Base-by-base conservation (phyloP, 1,140 invertebrate genomes). In the Eulimnadia texana region DNA sequence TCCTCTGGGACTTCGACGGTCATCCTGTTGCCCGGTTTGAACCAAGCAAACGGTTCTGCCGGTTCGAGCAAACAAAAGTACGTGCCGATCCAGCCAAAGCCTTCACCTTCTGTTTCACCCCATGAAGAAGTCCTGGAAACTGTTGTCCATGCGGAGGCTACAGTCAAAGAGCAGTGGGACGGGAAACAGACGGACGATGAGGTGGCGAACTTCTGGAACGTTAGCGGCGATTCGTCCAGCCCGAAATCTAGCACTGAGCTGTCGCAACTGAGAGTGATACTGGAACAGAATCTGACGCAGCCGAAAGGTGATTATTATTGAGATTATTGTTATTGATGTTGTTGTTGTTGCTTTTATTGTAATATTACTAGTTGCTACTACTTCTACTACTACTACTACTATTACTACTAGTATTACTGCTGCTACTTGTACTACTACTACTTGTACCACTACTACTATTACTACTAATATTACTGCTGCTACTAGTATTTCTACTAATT, bases 231-330 rank as follows among this genome's bases (percentile, higher is more conserved):
- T 59, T 85, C 29, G 81, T 81, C 66, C 25, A 57, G 55, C 28
- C 55, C 55, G 6, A 57, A 57, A 33, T 27, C 33, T 23, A 57
- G 64, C 53, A 60, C 63, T 33, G 58, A 86, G 68, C 75, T 86
- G 51, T 85, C 84, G 0, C 84, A 88, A 60, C 67, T 88, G 13
- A 73, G 85, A 63, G 77, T 82, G 64, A 76, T 88, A 50, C 70
- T 88, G 28, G 82, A 85, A 67, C 80, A 83, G 64, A 85, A 84
- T 72, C 50, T 60, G 49, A 22, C 52, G 29, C 50, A 16, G 57
- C 25, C 27, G 24, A 51, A 11, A 47, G 55, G 20, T 28, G n/a
- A n/a, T n/a, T n/a, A n/a, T n/a, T n/a, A n/a, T n/a, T n/a, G n/a
- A n/a, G n/a, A n/a, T n/a, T n/a, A n/a, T n/a, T n/a, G n/a, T n/a